Evolutionary conservation across 2,113 vertebrate genomes (phyloP), one percentile per base, ranked within the genome.

Genomic region (Tor tambroides): DNA sequence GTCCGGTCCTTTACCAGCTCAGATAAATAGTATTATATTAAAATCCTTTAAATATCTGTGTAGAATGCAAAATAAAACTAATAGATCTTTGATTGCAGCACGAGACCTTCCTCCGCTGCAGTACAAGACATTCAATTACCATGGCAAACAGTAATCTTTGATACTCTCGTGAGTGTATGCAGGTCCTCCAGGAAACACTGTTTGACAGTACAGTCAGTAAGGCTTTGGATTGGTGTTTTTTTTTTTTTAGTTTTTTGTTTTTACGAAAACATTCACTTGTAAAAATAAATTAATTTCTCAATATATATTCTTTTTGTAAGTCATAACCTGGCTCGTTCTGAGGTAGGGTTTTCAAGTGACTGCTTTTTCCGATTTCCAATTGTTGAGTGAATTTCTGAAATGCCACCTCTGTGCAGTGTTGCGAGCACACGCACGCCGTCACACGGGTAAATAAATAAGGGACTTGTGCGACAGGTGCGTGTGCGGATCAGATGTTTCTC

Each of bases 301-400:
- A 93, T 93, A 75, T 91, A 94, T 93, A 93, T 91, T 91, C 59
- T 6, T 87, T 92, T 91, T 91, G 91, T 94, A 92, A 93, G 78
- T 89, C 92, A 93, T 91, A 94, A 95, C 95, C 95, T 92, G 91
- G 95, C 94, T 95, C 95, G 93, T 92, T 95, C 94, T 99, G 98
- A 99, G 98, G 97, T 99, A 99, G 98, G 94, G 93, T 95, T 95
- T 91, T 94, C 93, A 94, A 95, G 91, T 87, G 92, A 94, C 89
- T 89, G 88, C 89, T 90, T 92, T 83, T 94, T 86, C 93, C 89
- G 11, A 46, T 12, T 12, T 46, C 43, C 10, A 93, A 93, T 94
- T 92, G 89, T 83, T 93, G 90, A 93, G 93, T 93, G 91, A 88
- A 82, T 91, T 92, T 86, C 85, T 91, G 90, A 93, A 94, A 94